phyloP scores from a whole-genome alignment of 2,888 invertebrate genomes.

The Oegoconia quadripuncta region DNA sequence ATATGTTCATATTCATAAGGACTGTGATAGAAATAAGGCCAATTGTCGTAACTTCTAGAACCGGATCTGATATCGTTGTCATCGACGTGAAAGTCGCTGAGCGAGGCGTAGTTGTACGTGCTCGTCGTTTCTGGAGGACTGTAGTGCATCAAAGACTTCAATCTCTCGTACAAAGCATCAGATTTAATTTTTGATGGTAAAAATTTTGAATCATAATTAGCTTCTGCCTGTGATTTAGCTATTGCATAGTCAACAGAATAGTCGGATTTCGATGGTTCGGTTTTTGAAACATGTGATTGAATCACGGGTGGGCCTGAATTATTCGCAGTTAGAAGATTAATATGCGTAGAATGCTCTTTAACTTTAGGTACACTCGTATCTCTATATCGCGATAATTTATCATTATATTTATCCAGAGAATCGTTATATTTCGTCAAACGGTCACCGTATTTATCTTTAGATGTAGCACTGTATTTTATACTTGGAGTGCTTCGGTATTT shows the following conservation, averaged over 20 bases:
- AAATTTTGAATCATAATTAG: constrained; percentile 30
- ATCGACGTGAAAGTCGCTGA: constrained; percentile 40
- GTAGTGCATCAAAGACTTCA: constrained; percentile 42
- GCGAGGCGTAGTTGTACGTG: constrained; percentile 28
- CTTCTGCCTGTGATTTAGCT: constrained; percentile 31
- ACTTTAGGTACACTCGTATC: background rate
- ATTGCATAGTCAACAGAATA: constrained; percentile 30
- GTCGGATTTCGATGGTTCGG: constrained; percentile 1
- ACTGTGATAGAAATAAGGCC: constrained; percentile 52
- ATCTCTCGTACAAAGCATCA: constrained; percentile 36
- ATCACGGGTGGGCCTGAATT: no score
- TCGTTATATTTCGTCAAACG: background rate
- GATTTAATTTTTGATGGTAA: constrained; percentile 31
- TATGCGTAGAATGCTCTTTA: background rate
- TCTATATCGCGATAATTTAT: background rate
- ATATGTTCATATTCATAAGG: constrained; percentile 51
- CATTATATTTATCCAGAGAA: background rate
- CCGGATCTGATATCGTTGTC: constrained; percentile 55
- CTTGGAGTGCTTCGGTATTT: background rate
- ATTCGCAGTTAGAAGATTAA: background rate
- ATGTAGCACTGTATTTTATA: background rate
- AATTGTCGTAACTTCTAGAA: constrained; percentile 42
- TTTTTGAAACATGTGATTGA: no score
- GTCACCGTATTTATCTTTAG: background rate
- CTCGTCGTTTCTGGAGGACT: constrained; percentile 20